These are phyloP conservation scores for Agrotis exclamationis DNA, from an alignment of 2,888 invertebrate genomes.

Conservation along the genomic window DNA sequence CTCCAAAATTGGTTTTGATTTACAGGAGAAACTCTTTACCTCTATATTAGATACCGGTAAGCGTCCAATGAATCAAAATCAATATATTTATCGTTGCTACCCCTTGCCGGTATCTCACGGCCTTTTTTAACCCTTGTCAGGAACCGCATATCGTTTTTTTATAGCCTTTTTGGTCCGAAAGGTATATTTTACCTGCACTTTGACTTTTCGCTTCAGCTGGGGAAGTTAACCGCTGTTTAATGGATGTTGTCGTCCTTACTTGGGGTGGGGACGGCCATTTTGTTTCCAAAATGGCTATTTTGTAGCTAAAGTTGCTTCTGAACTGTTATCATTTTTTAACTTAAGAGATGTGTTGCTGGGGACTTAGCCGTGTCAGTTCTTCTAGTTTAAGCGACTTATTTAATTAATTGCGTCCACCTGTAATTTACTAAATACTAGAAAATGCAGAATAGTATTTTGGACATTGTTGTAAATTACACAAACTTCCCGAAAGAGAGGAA, in stretches of 20 bases:
- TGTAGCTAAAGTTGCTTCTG: slow-evolving; percentile 4
- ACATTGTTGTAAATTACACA: too few species aligned
- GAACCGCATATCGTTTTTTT: slow-evolving; percentile 42
- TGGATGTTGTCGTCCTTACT: slow-evolving; percentile 14
- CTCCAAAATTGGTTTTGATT: neutral
- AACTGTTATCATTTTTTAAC: neutral
- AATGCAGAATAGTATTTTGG: too few species aligned
- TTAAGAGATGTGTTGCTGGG: neutral
- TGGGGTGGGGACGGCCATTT: slow-evolving; percentile 8
- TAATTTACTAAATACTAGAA: too few species aligned
- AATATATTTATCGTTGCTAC: slow-evolving; percentile 37
- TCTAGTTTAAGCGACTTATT: neutral
- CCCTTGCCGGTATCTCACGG: slow-evolving; percentile 21
- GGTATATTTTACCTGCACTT: slow-evolving; percentile 42
- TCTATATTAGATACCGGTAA: slow-evolving; percentile 7
- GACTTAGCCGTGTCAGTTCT: neutral
- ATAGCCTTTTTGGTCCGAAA: slow-evolving; percentile 25
- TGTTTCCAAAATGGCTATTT: neutral
- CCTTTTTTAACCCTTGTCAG: slow-evolving; percentile 55
- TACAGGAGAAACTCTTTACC: neutral
- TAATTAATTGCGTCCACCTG: too few species aligned
- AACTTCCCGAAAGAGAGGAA: too few species aligned
- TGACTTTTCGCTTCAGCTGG: slow-evolving; percentile 33
- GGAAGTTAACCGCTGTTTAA: slow-evolving; percentile 45
- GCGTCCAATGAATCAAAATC: slow-evolving; percentile 30